Conservation (phyloP, 2,113 vertebrate genomes). For the Uropsilus gracilis region DNA sequence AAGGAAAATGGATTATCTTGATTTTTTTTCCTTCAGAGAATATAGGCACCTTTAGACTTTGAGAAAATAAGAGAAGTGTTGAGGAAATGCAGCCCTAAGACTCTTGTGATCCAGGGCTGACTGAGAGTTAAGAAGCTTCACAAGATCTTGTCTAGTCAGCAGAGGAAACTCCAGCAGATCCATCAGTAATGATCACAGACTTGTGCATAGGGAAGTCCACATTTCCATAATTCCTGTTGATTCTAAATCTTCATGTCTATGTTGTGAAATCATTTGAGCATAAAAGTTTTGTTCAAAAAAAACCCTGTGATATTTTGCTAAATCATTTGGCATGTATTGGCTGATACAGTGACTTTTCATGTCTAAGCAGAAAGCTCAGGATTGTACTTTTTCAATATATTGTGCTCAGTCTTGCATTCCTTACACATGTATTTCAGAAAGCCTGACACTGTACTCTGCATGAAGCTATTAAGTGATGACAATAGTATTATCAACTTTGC, state of each 20-base stretch:
- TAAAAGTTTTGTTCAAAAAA: background rate
- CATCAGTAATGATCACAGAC: background rate
- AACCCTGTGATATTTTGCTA: background rate
- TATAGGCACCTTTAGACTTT: background rate
- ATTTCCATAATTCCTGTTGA: background rate
- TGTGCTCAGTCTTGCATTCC: background rate
- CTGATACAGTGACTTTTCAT: background rate
- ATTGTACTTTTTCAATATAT: no score
- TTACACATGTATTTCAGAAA: conserved; percentile 21
- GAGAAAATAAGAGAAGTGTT: background rate
- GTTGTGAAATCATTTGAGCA: background rate
- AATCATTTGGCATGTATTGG: background rate
- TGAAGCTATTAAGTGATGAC: background rate
- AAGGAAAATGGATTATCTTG: background rate
- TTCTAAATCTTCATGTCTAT: background rate
- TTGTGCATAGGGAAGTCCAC: background rate
- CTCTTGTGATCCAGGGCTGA: background rate
- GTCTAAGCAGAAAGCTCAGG: background rate
- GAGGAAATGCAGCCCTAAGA: background rate
- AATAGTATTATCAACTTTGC: background rate
- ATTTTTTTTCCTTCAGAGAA: background rate
- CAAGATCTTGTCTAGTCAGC: background rate
- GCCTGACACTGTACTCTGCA: background rate
- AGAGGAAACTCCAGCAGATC: background rate
- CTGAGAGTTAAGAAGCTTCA: background rate